A percentile compares a stretch with the other conserved stretches of the same genome.
These are phyloP conservation scores for Rhynchomys soricoides DNA, from an alignment of 2,113 vertebrate genomes.

Conservation along the genomic window DNA sequence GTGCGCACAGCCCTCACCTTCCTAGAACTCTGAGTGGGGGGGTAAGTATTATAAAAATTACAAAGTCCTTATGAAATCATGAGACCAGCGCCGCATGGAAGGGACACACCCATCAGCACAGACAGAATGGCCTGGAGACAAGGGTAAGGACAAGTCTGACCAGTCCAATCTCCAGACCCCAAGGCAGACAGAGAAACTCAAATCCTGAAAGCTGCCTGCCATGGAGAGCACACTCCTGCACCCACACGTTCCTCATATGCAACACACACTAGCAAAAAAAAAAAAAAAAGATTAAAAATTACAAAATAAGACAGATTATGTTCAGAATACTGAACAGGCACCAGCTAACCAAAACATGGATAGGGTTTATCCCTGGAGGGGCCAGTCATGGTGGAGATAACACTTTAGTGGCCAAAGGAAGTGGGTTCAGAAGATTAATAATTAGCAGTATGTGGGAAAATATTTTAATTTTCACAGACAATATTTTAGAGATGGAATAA, in stretches of 20 bases:
- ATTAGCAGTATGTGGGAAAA: neutral
- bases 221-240: neutral
- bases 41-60: neutral
- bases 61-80: neutral
- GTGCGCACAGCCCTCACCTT: neutral
- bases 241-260: neutral
- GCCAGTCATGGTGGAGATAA: neutral
- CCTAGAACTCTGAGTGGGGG: neutral
- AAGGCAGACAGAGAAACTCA: neutral
- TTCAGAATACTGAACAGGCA: neutral
- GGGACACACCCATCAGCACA: neutral
- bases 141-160: neutral
- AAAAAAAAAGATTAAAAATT: neutral
- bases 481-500: neutral
- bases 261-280: neutral
- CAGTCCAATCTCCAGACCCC: neutral
- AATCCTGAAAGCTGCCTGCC: neutral
- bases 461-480: conserved; percentile 20
- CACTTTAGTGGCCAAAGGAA: neutral
- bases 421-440: neutral
- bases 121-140: neutral
- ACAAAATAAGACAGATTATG: neutral
- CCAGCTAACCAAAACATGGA: neutral
- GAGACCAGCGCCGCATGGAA: neutral
- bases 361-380: neutral